A percentile compares a stretch with the other conserved stretches of the same genome.
Conservation (phyloP, 2,888 invertebrate species). For the Poecilus cupreus region DNA sequence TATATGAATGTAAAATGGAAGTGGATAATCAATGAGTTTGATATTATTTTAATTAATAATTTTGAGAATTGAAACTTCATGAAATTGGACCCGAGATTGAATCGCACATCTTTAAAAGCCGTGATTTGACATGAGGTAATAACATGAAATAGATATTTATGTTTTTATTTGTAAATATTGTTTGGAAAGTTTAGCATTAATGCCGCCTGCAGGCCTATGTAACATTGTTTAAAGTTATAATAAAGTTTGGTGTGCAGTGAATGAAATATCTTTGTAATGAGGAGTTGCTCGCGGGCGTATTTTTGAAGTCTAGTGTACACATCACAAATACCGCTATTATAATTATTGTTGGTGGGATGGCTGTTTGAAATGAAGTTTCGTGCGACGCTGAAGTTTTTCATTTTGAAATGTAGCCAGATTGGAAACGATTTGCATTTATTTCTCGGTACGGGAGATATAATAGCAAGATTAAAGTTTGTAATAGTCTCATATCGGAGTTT, state of each 20-base stretch:
- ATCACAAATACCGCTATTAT: background rate
- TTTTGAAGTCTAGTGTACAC: conserved; percentile 4
- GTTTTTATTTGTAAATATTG: too few species aligned
- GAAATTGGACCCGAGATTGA: too few species aligned
- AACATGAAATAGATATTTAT: too few species aligned
- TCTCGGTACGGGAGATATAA: conserved; percentile 43
- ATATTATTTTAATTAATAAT: too few species aligned
- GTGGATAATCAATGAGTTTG: too few species aligned
- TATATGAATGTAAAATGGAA: too few species aligned
- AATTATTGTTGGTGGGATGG: conserved; percentile 14
- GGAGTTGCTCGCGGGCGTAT: background rate
- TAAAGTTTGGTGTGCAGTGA: background rate
- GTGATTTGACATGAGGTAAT: too few species aligned
- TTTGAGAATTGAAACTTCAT: too few species aligned
- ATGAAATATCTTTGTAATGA: background rate
- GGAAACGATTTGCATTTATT: conserved; percentile 53
- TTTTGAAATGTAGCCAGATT: conserved; percentile 53
- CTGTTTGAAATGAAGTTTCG: conserved; percentile 17
- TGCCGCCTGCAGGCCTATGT: background rate
- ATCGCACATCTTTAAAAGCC: too few species aligned
- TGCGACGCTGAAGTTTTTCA: conserved; percentile 47
- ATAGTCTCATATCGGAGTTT: conserved; percentile 37
- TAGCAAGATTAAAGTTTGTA: conserved; percentile 44
- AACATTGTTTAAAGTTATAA: background rate
- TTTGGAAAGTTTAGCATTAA: too few species aligned